Evolutionary conservation across 2,113 vertebrate species (phyloP).

Genomic region (Albula glossodonta): DNA sequence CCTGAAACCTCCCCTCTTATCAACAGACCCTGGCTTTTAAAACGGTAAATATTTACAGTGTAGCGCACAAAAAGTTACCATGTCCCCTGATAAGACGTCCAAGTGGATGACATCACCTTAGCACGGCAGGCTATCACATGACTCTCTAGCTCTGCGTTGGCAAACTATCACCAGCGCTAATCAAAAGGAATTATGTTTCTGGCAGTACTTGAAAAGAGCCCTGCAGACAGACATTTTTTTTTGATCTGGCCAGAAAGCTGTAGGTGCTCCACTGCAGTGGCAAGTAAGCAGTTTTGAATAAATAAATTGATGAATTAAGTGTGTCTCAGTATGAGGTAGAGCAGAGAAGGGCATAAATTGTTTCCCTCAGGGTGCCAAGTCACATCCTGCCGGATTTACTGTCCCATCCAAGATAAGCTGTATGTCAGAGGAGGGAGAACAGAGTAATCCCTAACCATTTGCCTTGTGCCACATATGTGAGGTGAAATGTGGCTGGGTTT

Average conservation of each 20-base stretch:
- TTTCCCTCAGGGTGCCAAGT: background rate
- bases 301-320: background rate
- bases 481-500: background rate
- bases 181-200: background rate
- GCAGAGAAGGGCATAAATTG: background rate
- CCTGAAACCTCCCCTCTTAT: background rate
- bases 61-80: background rate
- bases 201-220: background rate
- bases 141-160: background rate
- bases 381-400: too few species aligned
- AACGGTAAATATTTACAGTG: conserved; percentile 6
- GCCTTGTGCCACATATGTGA: background rate
- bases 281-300: background rate
- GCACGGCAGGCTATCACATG: background rate
- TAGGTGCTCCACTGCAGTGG: background rate
- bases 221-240: background rate
- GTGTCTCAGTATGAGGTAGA: background rate
- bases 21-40: background rate
- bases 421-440: background rate
- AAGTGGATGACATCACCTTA: background rate
- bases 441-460: too few species aligned
- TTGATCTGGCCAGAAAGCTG: background rate
- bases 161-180: background rate
- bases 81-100: background rate
- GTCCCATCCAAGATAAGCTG: background rate